A percentile compares a stretch with the other conserved stretches of the same genome.
Conservation (phyloP, 2,113 vertebrate genomes). For the Sitta europaea region DNA sequence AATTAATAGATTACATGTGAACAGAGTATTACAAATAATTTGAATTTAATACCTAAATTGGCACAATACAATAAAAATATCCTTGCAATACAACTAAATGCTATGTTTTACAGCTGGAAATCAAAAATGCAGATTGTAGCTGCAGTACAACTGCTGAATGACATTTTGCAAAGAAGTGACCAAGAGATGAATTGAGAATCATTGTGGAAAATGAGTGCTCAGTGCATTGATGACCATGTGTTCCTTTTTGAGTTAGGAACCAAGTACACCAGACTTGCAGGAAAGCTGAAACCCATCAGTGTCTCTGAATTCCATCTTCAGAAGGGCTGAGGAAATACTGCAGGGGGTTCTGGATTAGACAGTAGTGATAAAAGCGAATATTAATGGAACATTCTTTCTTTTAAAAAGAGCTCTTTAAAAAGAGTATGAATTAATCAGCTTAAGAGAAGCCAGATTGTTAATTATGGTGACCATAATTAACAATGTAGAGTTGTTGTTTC, state of each 20-base stretch:
- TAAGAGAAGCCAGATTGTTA: neutral
- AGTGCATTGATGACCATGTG: neutral
- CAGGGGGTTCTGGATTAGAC: neutral
- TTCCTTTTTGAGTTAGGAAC: neutral
- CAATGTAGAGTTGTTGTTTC: neutral
- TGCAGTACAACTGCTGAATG: neutral
- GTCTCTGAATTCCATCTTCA: neutral
- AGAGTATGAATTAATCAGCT: neutral
- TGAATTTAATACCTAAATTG: neutral
- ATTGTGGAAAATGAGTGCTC: neutral
- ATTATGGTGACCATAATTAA: neutral
- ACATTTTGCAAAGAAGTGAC: neutral
- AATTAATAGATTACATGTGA: neutral
- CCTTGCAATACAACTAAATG: neutral
- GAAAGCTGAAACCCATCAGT: neutral
- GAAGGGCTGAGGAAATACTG: neutral
- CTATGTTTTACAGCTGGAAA: neutral
- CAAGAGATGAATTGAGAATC: neutral
- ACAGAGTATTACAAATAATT: neutral
- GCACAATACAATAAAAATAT: neutral
- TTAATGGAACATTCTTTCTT: neutral
- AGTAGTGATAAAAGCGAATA: neutral
- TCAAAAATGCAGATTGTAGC: neutral
- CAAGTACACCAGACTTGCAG: neutral
- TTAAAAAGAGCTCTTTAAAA: neutral